Evolutionary conservation across 2,113 vertebrate genomes (phyloP), one percentile per base, ranked within the genome.

Genomic region (Prinia subflava): DNA sequence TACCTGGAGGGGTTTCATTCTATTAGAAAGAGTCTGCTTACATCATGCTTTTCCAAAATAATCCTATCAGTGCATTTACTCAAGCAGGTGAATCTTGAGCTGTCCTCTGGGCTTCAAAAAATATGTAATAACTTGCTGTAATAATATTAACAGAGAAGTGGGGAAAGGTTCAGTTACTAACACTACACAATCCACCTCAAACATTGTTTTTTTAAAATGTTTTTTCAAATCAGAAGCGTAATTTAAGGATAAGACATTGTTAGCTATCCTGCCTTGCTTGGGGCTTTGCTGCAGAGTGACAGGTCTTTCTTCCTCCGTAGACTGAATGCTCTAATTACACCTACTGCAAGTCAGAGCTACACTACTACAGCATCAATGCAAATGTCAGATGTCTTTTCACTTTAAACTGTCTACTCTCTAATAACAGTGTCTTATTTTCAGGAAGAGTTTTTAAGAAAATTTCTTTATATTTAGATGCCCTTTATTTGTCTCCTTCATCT

Each of bases 261-360:
- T 81, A 56, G 28, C 77, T 90, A 82, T 84, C 89, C 39, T 95
- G 82, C 95, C 79, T 97, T 95, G 98, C 98, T 98, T 74, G 97
- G 97, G 98, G 98, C 97, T 98, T 98, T 98, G 97, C 98, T 98
- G 98, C 96, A 93, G 95, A 90, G 93, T 98, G 98, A 99, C 98
- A 99, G 98, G 97, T 92, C 93, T 98, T 96, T 97, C 97, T 97
- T 98, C 87, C 92, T 93, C 13, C 0, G 0, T 46, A 24, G 74
- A 96, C 96, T 68, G 86, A 97, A 94, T 94, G 94, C 97, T 98
- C 98, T 98, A 98, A 99, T 99, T 98, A 98, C 98, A 97, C 97
- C 93, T 90, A 84, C 94, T 83, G 82, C 91, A 93, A 94, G 97
- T 96, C 98, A 95, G 97, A 97, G 97, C 97, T 96, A 92, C 74